Evolutionary conservation across 2,113 vertebrate species (phyloP).

Genomic region (Chascanopsetta lugubris): DNA sequence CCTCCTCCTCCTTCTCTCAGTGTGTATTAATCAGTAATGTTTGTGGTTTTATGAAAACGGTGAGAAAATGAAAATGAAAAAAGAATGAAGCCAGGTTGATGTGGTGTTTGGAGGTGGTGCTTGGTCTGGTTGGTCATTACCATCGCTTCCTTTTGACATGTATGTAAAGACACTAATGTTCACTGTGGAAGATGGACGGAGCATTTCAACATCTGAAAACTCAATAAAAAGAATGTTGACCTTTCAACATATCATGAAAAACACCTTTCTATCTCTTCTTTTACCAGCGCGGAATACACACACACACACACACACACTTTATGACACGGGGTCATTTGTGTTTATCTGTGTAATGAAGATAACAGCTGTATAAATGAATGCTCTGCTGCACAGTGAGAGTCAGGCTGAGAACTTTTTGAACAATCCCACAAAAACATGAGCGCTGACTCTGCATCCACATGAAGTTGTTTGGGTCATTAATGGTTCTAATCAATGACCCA

Average conservation of each 20-base stretch:
- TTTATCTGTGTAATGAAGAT: too few relatives aligned
- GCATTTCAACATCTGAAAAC: constrained; percentile 67
- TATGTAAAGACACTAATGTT: constrained; percentile 82
- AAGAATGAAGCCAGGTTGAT: constrained; percentile 43
- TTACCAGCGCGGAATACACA: neutral
- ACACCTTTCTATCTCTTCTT: neutral
- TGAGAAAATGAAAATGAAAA: constrained; percentile 27
- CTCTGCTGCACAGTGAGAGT: too few relatives aligned
- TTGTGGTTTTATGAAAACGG: constrained; percentile 80
- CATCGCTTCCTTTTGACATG: constrained; percentile 71
- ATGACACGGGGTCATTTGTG: too few relatives aligned
- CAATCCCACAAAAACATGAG: too few relatives aligned
- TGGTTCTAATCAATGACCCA: too few relatives aligned
- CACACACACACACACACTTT: too few relatives aligned
- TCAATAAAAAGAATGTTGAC: constrained; percentile 76
- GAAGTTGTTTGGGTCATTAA: too few relatives aligned
- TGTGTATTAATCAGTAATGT: constrained; percentile 80
- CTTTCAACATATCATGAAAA: constrained; percentile 58
- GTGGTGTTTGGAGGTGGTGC: constrained; percentile 61
- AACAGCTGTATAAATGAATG: too few relatives aligned
- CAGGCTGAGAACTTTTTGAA: too few relatives aligned
- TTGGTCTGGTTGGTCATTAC: constrained; percentile 60
- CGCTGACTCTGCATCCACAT: too few relatives aligned
- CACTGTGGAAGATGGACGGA: constrained; percentile 73
- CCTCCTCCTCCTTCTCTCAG: constrained; percentile 43